Evolutionary conservation across 1,140 invertebrate genomes (phyloP).

Genomic region (Drosophila serrata): DNA sequence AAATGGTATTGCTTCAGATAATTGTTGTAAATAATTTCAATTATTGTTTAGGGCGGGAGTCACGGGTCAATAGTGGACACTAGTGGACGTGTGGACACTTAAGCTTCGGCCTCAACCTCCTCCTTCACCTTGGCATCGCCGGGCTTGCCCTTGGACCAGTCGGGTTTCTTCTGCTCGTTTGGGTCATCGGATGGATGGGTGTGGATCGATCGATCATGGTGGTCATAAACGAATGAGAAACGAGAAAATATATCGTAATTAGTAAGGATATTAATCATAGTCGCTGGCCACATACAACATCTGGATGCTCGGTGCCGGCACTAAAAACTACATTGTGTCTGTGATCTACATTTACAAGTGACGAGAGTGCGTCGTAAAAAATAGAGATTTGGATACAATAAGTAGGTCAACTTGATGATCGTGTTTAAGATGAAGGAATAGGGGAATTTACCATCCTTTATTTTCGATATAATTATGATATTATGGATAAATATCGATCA

Average conservation of each 20-base stretch:
- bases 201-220: slow-evolving; percentile 9
- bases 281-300: slow-evolving; percentile 27
- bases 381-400: neutral
- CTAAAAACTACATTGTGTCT: slow-evolving; percentile 39
- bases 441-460: neutral
- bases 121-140: slow-evolving; percentile 95
- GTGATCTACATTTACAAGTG: slow-evolving; percentile 38
- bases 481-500: slow-evolving; percentile 9
- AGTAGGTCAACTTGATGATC: neutral
- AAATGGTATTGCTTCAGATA: slow-evolving; percentile 56
- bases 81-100: slow-evolving; percentile 78
- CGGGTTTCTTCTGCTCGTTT: slow-evolving; percentile 93
- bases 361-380: slow-evolving; percentile 2
- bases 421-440: neutral
- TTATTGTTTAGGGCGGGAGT: slow-evolving; percentile 81
- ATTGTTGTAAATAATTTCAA: slow-evolving; percentile 58
- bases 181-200: neutral
- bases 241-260: slow-evolving; percentile 26
- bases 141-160: slow-evolving; percentile 94
- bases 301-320: slow-evolving; percentile 42
- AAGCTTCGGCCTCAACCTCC: slow-evolving; percentile 92
- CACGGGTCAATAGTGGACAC: slow-evolving; percentile 80
- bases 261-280: slow-evolving; percentile 1
- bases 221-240: slow-evolving; percentile 30
- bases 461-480: neutral